phyloP scores from a whole-genome alignment of 2,797 vertebrate genomes.

The Mus minutoides region DNA sequence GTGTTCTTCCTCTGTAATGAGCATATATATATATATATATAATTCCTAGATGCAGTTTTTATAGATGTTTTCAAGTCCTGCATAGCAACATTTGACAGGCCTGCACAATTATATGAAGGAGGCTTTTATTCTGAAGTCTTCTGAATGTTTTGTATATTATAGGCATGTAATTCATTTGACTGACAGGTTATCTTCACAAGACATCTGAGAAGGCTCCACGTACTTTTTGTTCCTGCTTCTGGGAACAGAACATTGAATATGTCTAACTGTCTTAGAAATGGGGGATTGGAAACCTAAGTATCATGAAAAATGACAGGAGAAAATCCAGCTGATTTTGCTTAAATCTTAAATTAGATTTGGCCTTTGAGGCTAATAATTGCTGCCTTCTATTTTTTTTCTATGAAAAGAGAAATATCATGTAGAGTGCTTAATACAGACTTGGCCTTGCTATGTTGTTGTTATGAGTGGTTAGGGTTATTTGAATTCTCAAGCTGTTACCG shows the following conservation, averaged over 20 bases:
- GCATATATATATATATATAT: not conserved
- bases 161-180: not conserved
- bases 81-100: conserved; percentile 20
- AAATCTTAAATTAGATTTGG: conserved; percentile 44
- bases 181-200: conserved; percentile 8
- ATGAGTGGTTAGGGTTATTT: conserved; percentile 3
- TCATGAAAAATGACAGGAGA: not conserved
- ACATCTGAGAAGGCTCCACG: not conserved
- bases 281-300: not conserved
- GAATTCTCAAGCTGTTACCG: not conserved
- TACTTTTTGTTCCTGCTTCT: not conserved
- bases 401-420: not conserved
- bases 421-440: not conserved
- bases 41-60: conserved; percentile 29
- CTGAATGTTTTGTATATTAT: conserved; percentile 52
- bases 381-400: conserved; percentile 3
- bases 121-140: conserved; percentile 34
- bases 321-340: conserved; percentile 14
- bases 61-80: conserved; percentile 28
- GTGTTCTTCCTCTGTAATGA: conserved; percentile 41
- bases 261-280: not conserved
- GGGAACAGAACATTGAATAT: not conserved
- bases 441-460: not conserved
- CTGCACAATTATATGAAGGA: not conserved
- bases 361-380: not conserved